Base-by-base conservation (phyloP, 2,113 vertebrate species). In the Pterocles burchelli region DNA sequence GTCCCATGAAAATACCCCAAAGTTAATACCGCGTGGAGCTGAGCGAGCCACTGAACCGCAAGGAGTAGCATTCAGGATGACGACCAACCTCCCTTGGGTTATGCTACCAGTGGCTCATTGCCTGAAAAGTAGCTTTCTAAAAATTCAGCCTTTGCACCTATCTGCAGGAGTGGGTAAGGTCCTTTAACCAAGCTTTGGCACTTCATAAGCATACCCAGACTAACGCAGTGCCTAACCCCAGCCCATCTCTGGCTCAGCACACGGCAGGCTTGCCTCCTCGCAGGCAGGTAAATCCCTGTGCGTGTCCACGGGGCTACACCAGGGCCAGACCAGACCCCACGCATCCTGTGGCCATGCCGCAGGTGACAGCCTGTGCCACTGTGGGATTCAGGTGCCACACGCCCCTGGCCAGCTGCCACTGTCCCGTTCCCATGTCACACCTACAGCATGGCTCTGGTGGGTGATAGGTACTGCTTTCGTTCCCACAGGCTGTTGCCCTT, bases 401-500 rank as follows among this genome's bases (percentile, higher is more conserved):
- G 2, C 4, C 65, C 63, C 48, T 36, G 71, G 36, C 65, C 1
- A 1, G 62, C 61, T 87, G 93, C 59, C 75, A 76, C 48, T 2
- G 1, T 34, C 41, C 24, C 3, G 2, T 51, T 83, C 68, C 83
- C 41, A 29, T 0, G 19, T 62, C 79, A 90, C 76, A 54, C 15
- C 66, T 57, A 4, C 31, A 48, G 68, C 2, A 0, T 0, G 2
- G 46, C 36, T n/a, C n/a, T 2, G 0, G 13, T 2, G 6, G 16
- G 75, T 2, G 0, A 13, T 2, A 28, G 34, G 31, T 4, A 10
- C 52, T 4, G 0, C 48, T 70, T 51, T 8, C 0, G 0, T 46
- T 84, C 85, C 83, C 10, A 28, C 1, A 8, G 48, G 48, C 4
- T 0, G 19, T 8, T 51, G 31, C 66, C 93, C 51, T 20, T 17